phyloP scores from a whole-genome alignment of 2,113 vertebrate species.

The Prionailurus viverrinus region DNA sequence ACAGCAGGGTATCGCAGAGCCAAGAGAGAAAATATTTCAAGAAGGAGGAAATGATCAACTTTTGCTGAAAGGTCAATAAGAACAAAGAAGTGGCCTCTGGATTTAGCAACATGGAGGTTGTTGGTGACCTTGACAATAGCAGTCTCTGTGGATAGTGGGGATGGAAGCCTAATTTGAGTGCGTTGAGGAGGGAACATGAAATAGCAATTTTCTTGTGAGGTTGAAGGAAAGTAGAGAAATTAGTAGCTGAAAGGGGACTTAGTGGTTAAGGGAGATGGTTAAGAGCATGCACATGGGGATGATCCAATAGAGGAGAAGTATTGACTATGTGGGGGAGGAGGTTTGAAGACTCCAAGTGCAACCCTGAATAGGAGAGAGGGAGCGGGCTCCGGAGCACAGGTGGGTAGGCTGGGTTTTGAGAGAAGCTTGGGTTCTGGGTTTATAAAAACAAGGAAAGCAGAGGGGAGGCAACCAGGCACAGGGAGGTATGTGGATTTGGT shows the following conservation, averaged over 20 bases:
- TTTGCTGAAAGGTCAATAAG: background rate
- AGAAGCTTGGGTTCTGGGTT: background rate
- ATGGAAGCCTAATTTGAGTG: background rate
- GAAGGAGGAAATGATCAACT: background rate
- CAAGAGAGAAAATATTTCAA: background rate
- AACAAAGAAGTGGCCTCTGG: background rate
- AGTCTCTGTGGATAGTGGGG: background rate
- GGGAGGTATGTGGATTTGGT: background rate
- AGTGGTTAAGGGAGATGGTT: background rate
- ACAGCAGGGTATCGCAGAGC: background rate
- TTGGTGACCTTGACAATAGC: background rate
- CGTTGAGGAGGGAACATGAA: background rate
- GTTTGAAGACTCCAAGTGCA: background rate
- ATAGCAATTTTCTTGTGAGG: background rate
- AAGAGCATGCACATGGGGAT: background rate
- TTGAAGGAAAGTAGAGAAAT: conserved; percentile 3
- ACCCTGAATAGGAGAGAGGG: background rate
- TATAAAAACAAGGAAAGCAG: background rate
- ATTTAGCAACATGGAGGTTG: background rate
- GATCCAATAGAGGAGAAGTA: background rate
- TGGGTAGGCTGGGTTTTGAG: background rate
- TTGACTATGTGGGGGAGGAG: background rate
- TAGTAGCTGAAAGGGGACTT: background rate
- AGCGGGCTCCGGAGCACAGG: background rate
- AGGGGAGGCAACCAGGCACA: background rate